Percentiles rank a stretch among this genome's conserved stretches.
Conservation (phyloP, 2,113 vertebrate genomes). For the Trogon surrucura region DNA sequence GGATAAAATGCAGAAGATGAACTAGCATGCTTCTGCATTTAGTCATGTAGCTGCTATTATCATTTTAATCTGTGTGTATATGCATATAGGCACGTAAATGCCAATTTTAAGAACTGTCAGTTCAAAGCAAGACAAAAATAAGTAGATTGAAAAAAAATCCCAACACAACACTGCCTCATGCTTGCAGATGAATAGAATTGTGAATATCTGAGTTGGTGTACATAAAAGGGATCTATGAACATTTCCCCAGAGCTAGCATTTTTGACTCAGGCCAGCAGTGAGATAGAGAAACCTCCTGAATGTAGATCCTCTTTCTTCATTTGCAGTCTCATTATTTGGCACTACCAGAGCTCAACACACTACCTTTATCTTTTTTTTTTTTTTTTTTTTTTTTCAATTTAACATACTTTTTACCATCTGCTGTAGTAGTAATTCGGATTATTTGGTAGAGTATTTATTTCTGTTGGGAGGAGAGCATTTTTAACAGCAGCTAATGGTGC, state of each 20-base stretch:
- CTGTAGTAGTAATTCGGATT: background rate
- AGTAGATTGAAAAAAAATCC: background rate
- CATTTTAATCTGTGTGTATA: background rate
- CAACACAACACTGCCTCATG: background rate
- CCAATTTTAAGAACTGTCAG: background rate
- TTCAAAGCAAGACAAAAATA: background rate
- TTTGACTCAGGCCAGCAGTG: background rate
- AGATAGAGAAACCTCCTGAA: background rate
- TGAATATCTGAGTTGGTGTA: background rate
- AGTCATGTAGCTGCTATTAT: background rate
- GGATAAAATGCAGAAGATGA: background rate
- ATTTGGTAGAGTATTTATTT: background rate
- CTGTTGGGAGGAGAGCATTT: background rate
- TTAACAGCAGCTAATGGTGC: background rate
- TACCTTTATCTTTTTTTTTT: background rate
- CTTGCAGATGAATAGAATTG: background rate
- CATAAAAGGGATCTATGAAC: background rate
- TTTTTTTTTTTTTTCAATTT: background rate
- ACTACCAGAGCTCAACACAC: background rate
- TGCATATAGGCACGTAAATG: background rate
- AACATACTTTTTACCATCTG: background rate
- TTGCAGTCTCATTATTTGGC: rapidly evolving
- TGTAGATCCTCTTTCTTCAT: background rate
- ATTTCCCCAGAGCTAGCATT: background rate
- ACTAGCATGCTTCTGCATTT: background rate